phyloP scores from a whole-genome alignment of 1,140 invertebrate genomes.

The Potamilus streckersoni region DNA sequence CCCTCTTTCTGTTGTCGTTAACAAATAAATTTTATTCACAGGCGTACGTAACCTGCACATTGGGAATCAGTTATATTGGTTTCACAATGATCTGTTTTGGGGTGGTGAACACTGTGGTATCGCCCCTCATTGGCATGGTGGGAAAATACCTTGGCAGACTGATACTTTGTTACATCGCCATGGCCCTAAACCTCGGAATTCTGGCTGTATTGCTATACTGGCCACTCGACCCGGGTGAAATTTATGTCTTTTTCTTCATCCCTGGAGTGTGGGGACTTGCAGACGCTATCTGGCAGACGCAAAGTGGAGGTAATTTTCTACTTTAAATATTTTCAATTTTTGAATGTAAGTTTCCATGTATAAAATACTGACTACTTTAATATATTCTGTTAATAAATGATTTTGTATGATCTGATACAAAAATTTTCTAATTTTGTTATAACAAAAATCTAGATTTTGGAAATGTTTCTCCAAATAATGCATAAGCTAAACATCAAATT shows the following conservation, averaged over 20 bases:
- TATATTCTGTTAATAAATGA: neutral
- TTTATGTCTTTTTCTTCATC: slow-evolving; percentile 88
- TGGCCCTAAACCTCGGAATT: slow-evolving; percentile 34
- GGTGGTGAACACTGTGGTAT: slow-evolving; percentile 89
- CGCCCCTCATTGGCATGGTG: slow-evolving; percentile 87
- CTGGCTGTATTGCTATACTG: slow-evolving; percentile 72
- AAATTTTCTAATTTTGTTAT: neutral
- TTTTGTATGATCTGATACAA: slow-evolving; percentile 6
- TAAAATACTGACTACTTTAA: neutral
- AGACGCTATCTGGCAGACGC: slow-evolving; percentile 96
- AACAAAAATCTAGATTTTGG: too few relatives aligned
- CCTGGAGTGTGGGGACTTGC: slow-evolving; percentile 93
- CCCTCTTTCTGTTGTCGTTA: too few relatives aligned
- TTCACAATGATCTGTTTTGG: slow-evolving; percentile 97
- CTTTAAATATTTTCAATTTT: neutral
- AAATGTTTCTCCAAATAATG: too few relatives aligned
- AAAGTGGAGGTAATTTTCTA: slow-evolving; percentile 85
- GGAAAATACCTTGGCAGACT: slow-evolving; percentile 92
- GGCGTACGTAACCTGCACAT: slow-evolving; percentile 92
- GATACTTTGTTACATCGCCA: slow-evolving; percentile 82
- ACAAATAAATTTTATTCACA: slow-evolving; percentile 67
- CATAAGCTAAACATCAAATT: too few relatives aligned
- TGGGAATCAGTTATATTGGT: slow-evolving; percentile 90
- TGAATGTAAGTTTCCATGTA: neutral
- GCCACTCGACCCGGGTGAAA: slow-evolving; percentile 81